phyloP scores from a whole-genome alignment of 2,113 vertebrate genomes.

The Diadophis punctatus region DNA sequence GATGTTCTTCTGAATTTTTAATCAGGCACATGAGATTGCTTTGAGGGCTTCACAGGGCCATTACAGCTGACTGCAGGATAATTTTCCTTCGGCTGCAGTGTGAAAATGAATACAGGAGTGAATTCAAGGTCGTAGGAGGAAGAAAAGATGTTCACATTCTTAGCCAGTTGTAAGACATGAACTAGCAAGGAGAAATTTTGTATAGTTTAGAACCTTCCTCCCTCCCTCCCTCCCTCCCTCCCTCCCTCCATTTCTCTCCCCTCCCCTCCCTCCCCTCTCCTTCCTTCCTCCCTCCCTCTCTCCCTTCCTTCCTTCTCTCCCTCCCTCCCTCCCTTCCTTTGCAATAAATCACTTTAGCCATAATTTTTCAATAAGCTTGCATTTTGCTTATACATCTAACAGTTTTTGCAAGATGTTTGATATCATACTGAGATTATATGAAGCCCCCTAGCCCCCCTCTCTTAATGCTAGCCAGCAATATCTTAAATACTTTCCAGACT shows the following conservation, averaged over 20 bases:
- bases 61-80: slow-evolving; percentile 37
- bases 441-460: neutral
- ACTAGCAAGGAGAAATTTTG: neutral
- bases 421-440: slow-evolving; percentile 32
- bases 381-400: neutral
- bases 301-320: neutral
- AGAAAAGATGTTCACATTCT: slow-evolving; percentile 9
- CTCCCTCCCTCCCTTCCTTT: neutral
- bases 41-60: slow-evolving; percentile 24
- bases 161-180: slow-evolving; percentile 13
- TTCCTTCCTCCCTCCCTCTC: neutral
- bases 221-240: neutral
- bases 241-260: neutral
- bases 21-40: slow-evolving; percentile 31
- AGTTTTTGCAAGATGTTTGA: slow-evolving; percentile 20
- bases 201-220: slow-evolving; percentile 16
- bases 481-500: slow-evolving; percentile 13
- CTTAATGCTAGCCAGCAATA: neutral
- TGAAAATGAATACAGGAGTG: slow-evolving; percentile 49
- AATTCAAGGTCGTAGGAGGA: slow-evolving; percentile 53
- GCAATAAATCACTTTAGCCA: neutral
- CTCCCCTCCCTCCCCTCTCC: neutral
- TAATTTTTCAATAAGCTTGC: neutral
- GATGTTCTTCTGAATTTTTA: slow-evolving; percentile 69
- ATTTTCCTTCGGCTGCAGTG: slow-evolving; percentile 16